A percentile compares a stretch with the other conserved stretches of the same genome.
Evolutionary conservation across 92 coral and sea anemone species (phyloP).

Genomic region (Siderastrea radians): DNA sequence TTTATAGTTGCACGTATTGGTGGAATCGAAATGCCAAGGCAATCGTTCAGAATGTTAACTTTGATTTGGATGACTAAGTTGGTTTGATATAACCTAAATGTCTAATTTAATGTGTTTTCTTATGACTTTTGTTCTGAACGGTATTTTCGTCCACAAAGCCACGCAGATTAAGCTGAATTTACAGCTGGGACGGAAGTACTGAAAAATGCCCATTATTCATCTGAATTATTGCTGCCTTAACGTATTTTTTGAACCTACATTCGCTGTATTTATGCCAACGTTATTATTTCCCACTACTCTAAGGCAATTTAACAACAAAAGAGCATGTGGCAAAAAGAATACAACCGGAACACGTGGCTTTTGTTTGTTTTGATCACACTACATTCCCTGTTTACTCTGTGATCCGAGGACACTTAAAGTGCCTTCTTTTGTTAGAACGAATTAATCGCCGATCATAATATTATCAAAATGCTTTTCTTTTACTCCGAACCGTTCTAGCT

Average conservation of each 20-base stretch:
- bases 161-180: too few species aligned
- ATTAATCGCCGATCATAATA: not conserved
- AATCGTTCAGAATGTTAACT: too few species aligned
- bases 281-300: not conserved
- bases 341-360: conserved; percentile 15
- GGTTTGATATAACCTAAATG: too few species aligned
- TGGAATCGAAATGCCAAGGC: too few species aligned
- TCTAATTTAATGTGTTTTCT: too few species aligned
- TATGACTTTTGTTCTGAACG: too few species aligned
- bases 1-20: too few species aligned
- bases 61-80: too few species aligned
- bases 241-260: not conserved
- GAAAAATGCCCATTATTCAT: too few species aligned
- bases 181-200: too few species aligned
- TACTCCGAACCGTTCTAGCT: not conserved
- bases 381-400: not conserved
- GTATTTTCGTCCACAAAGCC: too few species aligned
- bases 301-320: not conserved
- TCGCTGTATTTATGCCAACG: not conserved
- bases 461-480: not conserved
- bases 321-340: conserved; percentile 13
- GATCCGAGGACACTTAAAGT: not conserved
- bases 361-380: conserved; percentile 12
- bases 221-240: too few species aligned
- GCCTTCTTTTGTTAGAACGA: not conserved